phyloP scores from a whole-genome alignment of 2,888 invertebrate genomes.

The Penaeus monodon region DNA sequence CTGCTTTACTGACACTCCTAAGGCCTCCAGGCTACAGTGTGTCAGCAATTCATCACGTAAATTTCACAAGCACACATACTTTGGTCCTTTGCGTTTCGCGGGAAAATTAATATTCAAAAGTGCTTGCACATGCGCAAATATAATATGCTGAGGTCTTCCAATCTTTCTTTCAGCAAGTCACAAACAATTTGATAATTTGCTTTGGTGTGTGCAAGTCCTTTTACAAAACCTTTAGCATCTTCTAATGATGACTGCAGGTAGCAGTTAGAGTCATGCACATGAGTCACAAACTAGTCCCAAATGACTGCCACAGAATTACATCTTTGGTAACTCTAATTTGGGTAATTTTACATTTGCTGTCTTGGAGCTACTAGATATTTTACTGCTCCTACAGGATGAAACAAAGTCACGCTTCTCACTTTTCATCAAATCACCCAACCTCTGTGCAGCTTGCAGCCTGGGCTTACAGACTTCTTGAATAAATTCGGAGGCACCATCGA shows the following conservation, averaged over 20 bases:
- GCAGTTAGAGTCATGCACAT: conserved; percentile 7
- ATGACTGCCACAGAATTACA: conserved; percentile 26
- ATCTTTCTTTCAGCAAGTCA: not conserved
- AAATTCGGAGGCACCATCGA: conserved; percentile 5
- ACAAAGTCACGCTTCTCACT: not conserved
- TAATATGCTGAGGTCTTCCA: conserved; percentile 14
- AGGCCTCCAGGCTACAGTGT: too few species aligned
- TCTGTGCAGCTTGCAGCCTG: conserved; percentile 13
- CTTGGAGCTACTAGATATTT: not conserved
- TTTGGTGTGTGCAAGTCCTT: conserved; percentile 20
- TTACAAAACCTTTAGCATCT: conserved; percentile 27
- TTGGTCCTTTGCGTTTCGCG: too few species aligned
- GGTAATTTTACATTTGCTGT: not conserved
- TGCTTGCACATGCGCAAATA: conserved; percentile 28
- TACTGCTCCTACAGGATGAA: not conserved
- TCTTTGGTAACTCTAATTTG: conserved; percentile 16
- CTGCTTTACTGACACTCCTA: too few species aligned
- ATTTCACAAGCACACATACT: conserved; percentile 3
- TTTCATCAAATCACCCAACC: not conserved
- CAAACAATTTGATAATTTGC: conserved; percentile 9
- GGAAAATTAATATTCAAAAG: not conserved
- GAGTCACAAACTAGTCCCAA: conserved; percentile 23
- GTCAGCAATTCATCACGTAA: not conserved
- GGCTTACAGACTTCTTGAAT: not conserved
- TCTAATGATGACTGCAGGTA: conserved; percentile 10